Evolutionary conservation across 2,797 vertebrate genomes (phyloP).

Genomic region (Silurus aristotelis): DNA sequence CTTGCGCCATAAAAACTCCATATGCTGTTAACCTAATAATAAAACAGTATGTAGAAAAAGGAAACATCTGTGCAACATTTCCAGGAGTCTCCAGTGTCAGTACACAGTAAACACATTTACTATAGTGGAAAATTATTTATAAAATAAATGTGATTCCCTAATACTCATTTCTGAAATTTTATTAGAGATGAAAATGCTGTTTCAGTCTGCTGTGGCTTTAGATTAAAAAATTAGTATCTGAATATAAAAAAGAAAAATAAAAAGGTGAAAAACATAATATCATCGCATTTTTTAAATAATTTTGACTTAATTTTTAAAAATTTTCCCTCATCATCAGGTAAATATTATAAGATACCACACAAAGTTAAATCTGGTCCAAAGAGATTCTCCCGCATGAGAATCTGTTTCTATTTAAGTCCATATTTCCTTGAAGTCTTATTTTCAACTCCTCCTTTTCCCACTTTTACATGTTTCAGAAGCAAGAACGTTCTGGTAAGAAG

Average conservation of each 20-base stretch:
- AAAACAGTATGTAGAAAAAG: not conserved
- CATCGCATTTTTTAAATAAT: not conserved
- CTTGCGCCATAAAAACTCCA: not conserved
- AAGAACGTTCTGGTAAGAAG: conserved; percentile 38
- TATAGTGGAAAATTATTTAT: too few species aligned
- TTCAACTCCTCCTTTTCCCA: conserved; percentile 28
- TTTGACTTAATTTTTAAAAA: not conserved
- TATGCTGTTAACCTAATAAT: not conserved
- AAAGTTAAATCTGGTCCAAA: not conserved
- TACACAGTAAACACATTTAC: not conserved
- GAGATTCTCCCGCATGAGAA: not conserved
- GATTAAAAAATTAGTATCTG: too few species aligned
- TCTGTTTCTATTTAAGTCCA: not conserved
- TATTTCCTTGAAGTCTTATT: not conserved
- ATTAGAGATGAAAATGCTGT: too few species aligned
- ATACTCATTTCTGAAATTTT: too few species aligned
- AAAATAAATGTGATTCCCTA: too few species aligned
- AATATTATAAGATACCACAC: too few species aligned
- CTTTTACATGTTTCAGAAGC: conserved; percentile 1
- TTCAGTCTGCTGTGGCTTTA: too few species aligned
- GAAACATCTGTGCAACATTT: not conserved
- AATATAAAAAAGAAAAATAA: too few species aligned
- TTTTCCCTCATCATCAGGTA: not conserved
- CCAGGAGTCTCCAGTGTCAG: not conserved
- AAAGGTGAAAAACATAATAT: too few species aligned